Base-by-base conservation (phyloP, 2,888 invertebrate species). In the Tetheella fluctuosa region DNA sequence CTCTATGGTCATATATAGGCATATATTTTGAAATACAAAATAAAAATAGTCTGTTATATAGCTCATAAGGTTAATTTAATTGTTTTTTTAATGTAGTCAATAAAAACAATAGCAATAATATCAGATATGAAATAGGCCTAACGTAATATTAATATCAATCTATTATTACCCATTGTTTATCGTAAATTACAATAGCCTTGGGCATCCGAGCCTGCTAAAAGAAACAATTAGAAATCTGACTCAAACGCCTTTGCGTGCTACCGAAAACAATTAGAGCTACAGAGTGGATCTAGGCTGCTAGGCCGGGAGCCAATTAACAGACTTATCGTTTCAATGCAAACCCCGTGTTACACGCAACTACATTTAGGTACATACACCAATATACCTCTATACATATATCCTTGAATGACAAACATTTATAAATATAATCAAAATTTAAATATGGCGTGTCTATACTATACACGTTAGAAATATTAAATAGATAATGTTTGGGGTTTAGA, bases 171-270 rank as follows among this genome's bases (percentile, higher is more conserved):
- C 73, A 81, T 81, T 84, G 79, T 82, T 83, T 77, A 73, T 69
- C 68, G 76, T 71, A 68, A 82, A 80, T 78, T 77, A 77, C 71
- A 76, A 65, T 67, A 73, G 71, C 86, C 86, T 87, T 86, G 83
- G 76, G 67, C 61, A 63, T 56, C 64, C 57, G 69, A 69, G 75
- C 69, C 71, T 71, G 82, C 84, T 89, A 87, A 89, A 73, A 84
- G 80, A 68, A 81, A 79, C 85, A 90, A 89, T 91, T 90, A 90
- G 88, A 86, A 86, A 88, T 85, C 83, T 69, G 71, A 80, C 80
- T 85, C 85, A 76, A 86, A 85, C 81, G 74, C 76, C 78, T 80
- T 86, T 79, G 86, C 86, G 84, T 85, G 88, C 78, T 82, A 77
- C 83, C 80, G 79, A 86, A 87, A 85, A 83, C 87, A 90, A 90